A percentile compares a stretch with the other conserved stretches of the same genome.
These are phyloP conservation scores for Seladonia tumulorum DNA, from an alignment of 2,888 invertebrate species.

Conservation along the genomic window DNA sequence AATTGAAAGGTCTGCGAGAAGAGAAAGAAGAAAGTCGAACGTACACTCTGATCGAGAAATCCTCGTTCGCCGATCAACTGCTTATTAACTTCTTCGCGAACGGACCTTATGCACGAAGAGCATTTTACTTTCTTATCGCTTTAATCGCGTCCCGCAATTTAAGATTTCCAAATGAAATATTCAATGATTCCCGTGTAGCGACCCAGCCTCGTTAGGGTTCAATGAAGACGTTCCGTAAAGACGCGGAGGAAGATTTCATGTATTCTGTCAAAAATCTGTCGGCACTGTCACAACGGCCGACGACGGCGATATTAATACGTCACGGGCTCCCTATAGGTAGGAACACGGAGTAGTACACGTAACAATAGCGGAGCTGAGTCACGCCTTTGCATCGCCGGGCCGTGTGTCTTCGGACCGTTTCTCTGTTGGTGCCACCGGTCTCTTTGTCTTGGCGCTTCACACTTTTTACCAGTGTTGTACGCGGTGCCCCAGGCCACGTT, in stretches of 20 bases:
- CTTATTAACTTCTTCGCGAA: not conserved
- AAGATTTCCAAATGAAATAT: not conserved
- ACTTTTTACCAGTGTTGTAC: constrained; percentile 17
- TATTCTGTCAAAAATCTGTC: not conserved
- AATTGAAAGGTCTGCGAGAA: not conserved
- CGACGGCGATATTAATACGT: constrained; percentile 36
- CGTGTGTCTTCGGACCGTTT: constrained; percentile 35
- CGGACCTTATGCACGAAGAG: not conserved
- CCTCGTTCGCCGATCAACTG: not conserved
- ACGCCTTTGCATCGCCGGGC: constrained; percentile 37
- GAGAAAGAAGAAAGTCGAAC: not conserved
- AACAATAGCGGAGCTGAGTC: constrained; percentile 55
- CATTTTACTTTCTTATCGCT: not conserved
- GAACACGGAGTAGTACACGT: constrained; percentile 24
- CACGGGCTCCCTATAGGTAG: constrained; percentile 28
- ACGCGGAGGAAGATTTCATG: not conserved
- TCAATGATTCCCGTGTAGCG: no score
- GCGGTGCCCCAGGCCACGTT: not conserved
- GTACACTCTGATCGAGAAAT: not conserved
- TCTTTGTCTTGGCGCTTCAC: constrained; percentile 24
- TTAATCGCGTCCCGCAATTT: not conserved
- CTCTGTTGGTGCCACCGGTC: constrained; percentile 27
- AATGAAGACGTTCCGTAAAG: not conserved
- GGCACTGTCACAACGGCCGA: not conserved
- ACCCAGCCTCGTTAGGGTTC: not conserved